Evolutionary conservation across 2,797 vertebrate species (phyloP), one percentile per base, ranked within the genome.

Genomic region (Kryptolebias ocellatus): DNA sequence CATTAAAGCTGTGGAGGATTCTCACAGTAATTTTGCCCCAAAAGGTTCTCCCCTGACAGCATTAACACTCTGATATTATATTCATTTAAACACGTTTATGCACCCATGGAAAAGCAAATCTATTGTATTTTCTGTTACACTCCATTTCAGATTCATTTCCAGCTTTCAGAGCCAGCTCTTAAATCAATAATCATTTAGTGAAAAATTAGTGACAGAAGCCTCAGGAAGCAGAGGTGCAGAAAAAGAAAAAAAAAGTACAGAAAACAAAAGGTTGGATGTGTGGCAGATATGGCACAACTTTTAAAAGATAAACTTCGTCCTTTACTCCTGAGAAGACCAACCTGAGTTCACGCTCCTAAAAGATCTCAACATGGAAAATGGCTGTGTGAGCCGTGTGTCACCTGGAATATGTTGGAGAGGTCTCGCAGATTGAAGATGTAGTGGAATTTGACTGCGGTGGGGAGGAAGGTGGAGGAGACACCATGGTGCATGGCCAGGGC

Each of bases 341-440:
- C 66, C 47, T 0, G 20, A 60, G 70, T 29, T 56, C 16, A 5
- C 5, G 4, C 31, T 31, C 0, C 42, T 37, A 42, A 20, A 29
- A 53, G 12, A 65, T 24, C 64, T 20, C 5, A 34, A 34, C 31
- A 5, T 34, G 20, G 20, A 24, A 24, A 24, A 24, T 24, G 20
- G 20, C 20, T 34, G 31, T 34, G 31, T 55, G 37, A 60, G 20
- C 24, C n/a, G 11, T 58, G 28, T 28, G 16, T 79, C 74, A 99
- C 97, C 90, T 99, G 98, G 89, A 98, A 99, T 75, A 98, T 95
- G 78, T 94, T 98, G 92, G 97, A 95, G 39, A 99, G 93, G 87
- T 99, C 97, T 24, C 97, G 91, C 72, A 99, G 94, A 85, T 97
- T 99, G 85, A 99, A 99, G 82, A 96, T 61, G 4, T 99, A 99